Evolutionary conservation across 2,797 vertebrate genomes (phyloP), one percentile per base, ranked within the genome.

Genomic region (Fratercula arctica): DNA sequence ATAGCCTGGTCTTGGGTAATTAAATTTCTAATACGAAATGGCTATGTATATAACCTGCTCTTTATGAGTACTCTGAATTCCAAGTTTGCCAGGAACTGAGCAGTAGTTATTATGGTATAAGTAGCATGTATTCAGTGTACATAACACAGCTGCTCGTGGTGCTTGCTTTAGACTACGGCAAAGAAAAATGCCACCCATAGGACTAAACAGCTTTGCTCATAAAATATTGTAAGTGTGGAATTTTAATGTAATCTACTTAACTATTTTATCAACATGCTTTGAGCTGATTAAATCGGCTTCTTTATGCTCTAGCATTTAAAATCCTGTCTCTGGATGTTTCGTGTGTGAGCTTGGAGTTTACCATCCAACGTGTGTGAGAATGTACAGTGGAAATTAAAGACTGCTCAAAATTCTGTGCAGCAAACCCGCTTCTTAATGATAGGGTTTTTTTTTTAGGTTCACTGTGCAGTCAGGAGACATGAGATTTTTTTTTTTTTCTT

Each of bases 191-290:
- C 16, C 60, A 45, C 72, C 68, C 29, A 4, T 3, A 46, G 61
- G 33, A 75, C 72, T 31, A 29, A 94, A 78, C 7, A 82, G 45
- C 64, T 93, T 92, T 67, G 46, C 54, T 87, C 66, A 33, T 73
- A 48, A 87, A 89, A 24, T 39, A 80, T 1, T 90, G 39, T 17
- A 41, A 86, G 17, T 33, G 39, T 15, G 23, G 66, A 91, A 78
- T 91, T 92, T 92, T 84, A 92, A 81, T 91, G 39, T 89, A 53
- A 91, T 87, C 89, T 94, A 45, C 66, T 93, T 89, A 94, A 84
- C 54, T 85, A 75, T 92, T 93, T 94, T 89, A 94, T 91, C 89
- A 94, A 69, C 76, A 31, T 48, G 54, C 57, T 85, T 77, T 85
- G 66, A 95, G 81, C 20, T 94, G 81, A 91, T 95, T 91, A 93